Evolutionary conservation across 2,113 vertebrate genomes (phyloP), one percentile per base, ranked within the genome.

Genomic region (Larimichthys polyactis): DNA sequence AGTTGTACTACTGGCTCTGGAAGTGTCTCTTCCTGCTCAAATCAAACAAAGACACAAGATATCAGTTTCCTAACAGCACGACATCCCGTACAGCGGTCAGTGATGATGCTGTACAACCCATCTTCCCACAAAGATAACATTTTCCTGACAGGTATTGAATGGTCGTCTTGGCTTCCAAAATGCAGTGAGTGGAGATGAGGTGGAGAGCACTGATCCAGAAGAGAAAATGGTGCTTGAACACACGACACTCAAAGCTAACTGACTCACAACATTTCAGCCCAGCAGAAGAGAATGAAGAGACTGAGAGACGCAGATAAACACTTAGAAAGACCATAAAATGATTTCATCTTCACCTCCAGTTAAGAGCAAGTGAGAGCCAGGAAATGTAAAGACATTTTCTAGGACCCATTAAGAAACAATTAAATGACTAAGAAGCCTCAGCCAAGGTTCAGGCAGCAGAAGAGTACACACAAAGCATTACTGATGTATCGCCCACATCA

Each of bases 11-110:
- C 58, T 49, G 11, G 65, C 77, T 84, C 5, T 89, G n/a, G 82
- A 62, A 69, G 24, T 22, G 54, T 92, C 92, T 91, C 57, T 92
- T 77, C 90, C 91, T 92, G 48, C 19, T 72, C 9, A 68, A 54
- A 78, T 17, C 20, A 90, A 46, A 84, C 40, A 86, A 19, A 87
- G 8, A 75, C 3, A 62, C 12, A 66, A 8, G 36, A 40, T 44
- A 69, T 85, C 10, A 70, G 22, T 68, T 49, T 40, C 69, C 2
- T 11, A 48, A 70, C 14, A 71, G 36, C 0, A 29, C 22, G 43
- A 51, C 29, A 40, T 66, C 16, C 15, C 46, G 7, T 24, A 51
- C 16, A 55, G n/a, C 14, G 51, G 22, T 57, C 12, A 59, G 52
- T 27, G 46, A 51, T 67, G 15, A 71, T 77, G 17, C 46, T 69